Evolutionary conservation across 2,797 vertebrate genomes (phyloP), one percentile per base, ranked within the genome.

Genomic region (Serranus cabrilla): DNA sequence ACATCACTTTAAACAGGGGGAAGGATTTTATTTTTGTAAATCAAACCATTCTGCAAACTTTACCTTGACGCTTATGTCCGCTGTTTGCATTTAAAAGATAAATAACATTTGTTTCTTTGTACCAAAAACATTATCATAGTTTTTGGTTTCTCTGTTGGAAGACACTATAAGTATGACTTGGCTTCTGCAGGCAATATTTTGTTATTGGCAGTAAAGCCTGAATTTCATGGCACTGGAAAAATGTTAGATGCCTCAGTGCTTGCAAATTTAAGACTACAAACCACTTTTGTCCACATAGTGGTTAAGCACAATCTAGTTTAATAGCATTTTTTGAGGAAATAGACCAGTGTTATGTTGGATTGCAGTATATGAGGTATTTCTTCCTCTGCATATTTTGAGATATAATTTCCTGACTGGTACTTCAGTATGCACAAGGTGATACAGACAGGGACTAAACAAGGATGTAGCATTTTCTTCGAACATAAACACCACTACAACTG

Each of bases 221-320:
- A 45, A 60, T 54, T 47, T 55, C 34, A 34, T 43, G 55, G 27
- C 17, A 11, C 7, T 40, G 58, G 13, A 62, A 56, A 64, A 54
- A 42, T 25, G 23, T 45, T 56, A 11, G 7, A 45, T 13, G 6
- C 16, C 59, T 63, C 17, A 45, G 9, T 46, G n/a, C 45, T 50
- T 52, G 34, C 65, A 69, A 54, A 21, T 11, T 20, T 42, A 43
- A 34, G 14, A 47, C 9, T 54, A 27, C 54, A 27, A 34, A 40
- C 45, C 9, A 57, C 17, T 43, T 4, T 74, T 46, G 16, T 60
- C 12, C 14, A 13, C 3, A 49, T 47, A 18, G 46, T 23, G 23
- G 7, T 42, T 49, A 40, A 50, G 45, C 51, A 69, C 16, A 67
- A 6, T 43, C 42, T 16, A 11, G 14, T 43, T 25, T 2, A 37